These are phyloP conservation scores for Laticauda colubrina DNA, from an alignment of 2,113 vertebrate genomes.

Conservation along the genomic window DNA sequence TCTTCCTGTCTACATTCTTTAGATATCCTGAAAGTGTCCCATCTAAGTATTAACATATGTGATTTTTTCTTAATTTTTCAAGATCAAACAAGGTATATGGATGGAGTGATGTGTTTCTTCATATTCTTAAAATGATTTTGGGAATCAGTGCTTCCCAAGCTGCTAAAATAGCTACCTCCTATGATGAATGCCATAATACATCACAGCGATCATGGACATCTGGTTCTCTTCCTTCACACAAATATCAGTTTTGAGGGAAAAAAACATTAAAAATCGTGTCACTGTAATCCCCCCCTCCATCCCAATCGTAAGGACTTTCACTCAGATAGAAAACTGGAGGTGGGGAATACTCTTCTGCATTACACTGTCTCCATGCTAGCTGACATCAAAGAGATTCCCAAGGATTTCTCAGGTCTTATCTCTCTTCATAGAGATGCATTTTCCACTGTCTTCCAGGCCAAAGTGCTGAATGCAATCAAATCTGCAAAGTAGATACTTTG, in stretches of 20 bases:
- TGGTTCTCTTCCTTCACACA: not conserved
- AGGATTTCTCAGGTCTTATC: not conserved
- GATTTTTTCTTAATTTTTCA: not conserved
- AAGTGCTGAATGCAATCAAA: slow-evolving; percentile 8
- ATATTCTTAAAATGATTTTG: not conserved
- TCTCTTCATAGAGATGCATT: slow-evolving; percentile 18
- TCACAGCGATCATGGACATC: not conserved
- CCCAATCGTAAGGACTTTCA: not conserved
- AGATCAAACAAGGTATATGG: not conserved
- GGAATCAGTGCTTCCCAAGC: not conserved
- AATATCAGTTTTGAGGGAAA: not conserved
- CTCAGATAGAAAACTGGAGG: not conserved
- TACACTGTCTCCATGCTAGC: not conserved
- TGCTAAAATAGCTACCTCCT: not conserved
- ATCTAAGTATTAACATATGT: not conserved
- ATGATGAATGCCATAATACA: not conserved
- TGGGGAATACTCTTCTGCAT: too few relatives aligned
- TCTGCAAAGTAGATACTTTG: slow-evolving; percentile 8
- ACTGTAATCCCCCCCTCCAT: not conserved
- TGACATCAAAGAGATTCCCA: slow-evolving; percentile 7
- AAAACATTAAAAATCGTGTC: not conserved
- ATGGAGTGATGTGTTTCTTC: not conserved
- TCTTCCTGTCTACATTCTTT: not conserved
- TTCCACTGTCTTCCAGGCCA: not conserved
- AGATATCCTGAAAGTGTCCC: not conserved